Evolutionary conservation across 2,888 invertebrate species (phyloP).

Genomic region (Prenolepis imparis): DNA sequence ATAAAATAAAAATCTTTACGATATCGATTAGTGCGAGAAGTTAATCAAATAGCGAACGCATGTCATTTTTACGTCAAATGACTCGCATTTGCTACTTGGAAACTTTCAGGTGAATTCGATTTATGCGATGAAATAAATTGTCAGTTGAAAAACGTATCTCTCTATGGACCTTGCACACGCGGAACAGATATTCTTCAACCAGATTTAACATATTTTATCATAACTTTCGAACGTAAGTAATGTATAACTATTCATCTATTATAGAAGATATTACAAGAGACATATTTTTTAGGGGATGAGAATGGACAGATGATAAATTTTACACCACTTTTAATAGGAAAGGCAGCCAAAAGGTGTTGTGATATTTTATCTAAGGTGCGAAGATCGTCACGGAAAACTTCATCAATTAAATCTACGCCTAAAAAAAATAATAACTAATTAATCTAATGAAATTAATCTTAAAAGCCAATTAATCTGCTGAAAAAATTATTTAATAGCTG

Average conservation of each 20-base stretch:
- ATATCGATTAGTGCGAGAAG: too few species aligned
- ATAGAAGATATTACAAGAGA: background rate
- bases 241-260: background rate
- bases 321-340: conserved; percentile 55
- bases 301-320: conserved; percentile 61
- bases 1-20: background rate
- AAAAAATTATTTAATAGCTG: conserved; percentile 11
- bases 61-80: background rate
- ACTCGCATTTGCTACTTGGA: background rate
- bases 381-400: conserved; percentile 21
- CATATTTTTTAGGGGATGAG: conserved; percentile 49
- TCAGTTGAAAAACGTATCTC: conserved; percentile 73
- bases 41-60: background rate
- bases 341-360: conserved; percentile 55
- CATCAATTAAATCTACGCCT: conserved; percentile 34
- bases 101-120: conserved; percentile 79
- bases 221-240: conserved; percentile 79
- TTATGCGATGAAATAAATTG: conserved; percentile 79
- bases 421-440: conserved; percentile 31
- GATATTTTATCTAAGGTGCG: conserved; percentile 58
- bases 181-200: conserved; percentile 78
- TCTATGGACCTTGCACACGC: conserved; percentile 69
- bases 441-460: background rate
- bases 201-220: conserved; percentile 76
- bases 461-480: background rate